Evolutionary conservation across 1,140 invertebrate genomes (phyloP).

Genomic region (Patella vulgata): DNA sequence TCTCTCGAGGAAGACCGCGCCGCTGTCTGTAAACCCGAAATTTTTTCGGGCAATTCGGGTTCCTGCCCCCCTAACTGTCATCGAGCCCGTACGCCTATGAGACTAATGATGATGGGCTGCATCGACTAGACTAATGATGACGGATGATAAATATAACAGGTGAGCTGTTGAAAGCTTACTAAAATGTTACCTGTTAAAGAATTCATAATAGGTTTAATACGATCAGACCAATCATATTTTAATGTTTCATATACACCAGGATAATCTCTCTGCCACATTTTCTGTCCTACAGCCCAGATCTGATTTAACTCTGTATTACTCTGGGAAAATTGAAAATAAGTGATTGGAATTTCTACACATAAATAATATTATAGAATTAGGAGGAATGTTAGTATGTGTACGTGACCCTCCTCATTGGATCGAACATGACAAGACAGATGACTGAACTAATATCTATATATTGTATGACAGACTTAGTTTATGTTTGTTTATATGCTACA

Average conservation of each 20-base stretch:
- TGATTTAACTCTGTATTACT: constrained; percentile 76
- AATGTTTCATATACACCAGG: constrained; percentile 79
- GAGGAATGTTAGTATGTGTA: background rate
- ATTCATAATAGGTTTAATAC: constrained; percentile 79
- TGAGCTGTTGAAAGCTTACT: too few species aligned
- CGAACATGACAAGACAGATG: background rate
- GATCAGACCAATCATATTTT: constrained; percentile 77
- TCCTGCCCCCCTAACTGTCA: too few species aligned
- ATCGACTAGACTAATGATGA: too few species aligned
- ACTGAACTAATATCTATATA: too few species aligned
- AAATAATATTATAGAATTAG: background rate
- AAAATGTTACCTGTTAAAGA: constrained; percentile 79
- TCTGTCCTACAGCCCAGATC: constrained; percentile 85
- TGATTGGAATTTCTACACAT: background rate
- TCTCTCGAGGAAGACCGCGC: too few species aligned
- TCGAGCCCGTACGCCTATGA: too few species aligned
- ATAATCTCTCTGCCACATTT: constrained; percentile 86
- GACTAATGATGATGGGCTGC: too few species aligned
- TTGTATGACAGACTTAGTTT: too few species aligned
- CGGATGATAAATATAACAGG: too few species aligned
- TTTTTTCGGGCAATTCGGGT: too few species aligned
- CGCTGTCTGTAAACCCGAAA: too few species aligned
- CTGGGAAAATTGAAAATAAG: constrained; percentile 48
- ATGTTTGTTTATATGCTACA: too few species aligned
- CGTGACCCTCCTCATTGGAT: background rate